Percentiles rank a stretch among this genome's conserved stretches.
Conservation (phyloP, 2,797 vertebrate species). For the Steatocranus sp. region DNA sequence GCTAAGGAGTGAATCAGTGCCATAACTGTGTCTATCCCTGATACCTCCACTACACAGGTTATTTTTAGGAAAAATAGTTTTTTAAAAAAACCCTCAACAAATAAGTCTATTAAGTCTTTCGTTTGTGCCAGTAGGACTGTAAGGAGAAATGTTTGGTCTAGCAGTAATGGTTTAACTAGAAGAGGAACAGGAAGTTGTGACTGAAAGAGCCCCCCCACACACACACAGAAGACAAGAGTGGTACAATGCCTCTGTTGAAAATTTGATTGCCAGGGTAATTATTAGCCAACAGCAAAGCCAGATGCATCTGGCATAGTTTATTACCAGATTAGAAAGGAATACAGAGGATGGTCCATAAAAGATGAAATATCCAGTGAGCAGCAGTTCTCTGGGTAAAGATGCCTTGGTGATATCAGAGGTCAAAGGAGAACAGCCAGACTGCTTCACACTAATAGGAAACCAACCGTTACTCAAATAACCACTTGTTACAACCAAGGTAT, state of each 20-base stretch:
- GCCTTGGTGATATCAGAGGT: constrained; percentile 47
- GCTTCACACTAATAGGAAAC: not conserved
- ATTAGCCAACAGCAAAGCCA: not conserved
- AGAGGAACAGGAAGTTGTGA: not conserved
- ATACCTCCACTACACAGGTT: not conserved
- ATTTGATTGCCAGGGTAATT: not conserved
- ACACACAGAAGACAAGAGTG: not conserved
- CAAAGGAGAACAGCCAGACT: constrained; percentile 1
- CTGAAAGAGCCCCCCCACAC: not conserved
- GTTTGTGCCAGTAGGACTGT: not conserved
- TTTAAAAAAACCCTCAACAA: not conserved
- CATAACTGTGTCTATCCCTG: not conserved
- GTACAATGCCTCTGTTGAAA: not conserved
- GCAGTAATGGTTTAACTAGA: not conserved
- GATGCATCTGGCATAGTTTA: not conserved
- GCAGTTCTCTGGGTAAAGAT: constrained; percentile 3
- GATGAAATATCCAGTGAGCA: not conserved
- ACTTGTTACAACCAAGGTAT: not conserved
- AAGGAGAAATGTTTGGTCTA: not conserved
- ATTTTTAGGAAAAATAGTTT: not conserved
- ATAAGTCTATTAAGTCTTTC: not conserved
- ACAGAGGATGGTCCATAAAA: not conserved
- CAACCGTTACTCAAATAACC: not conserved
- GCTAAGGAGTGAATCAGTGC: not conserved
- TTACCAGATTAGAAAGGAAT: not conserved